Evolutionary conservation across 2,113 vertebrate species (phyloP), one percentile per base, ranked within the genome.

Genomic region (Vidua chalybeata): DNA sequence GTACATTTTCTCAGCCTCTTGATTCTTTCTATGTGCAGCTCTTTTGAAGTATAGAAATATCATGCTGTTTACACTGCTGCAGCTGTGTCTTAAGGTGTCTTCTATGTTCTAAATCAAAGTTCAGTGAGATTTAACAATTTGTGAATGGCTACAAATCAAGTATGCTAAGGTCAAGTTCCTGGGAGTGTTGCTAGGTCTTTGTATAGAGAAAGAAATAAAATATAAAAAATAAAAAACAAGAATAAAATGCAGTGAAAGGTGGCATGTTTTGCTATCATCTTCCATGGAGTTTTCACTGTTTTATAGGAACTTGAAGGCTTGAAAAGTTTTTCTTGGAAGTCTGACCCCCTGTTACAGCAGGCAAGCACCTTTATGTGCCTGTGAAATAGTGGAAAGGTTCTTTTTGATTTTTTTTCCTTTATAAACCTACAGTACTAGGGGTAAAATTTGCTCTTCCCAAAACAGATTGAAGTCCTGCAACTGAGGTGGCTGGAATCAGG

Each of bases 31-130:
- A 5, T 10, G 24, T 61, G 46, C 45, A 72, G 26, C 54, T 75
- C 35, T 59, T 87, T 23, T 82, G 71, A 95, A 69, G 67, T 21
- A 37, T 15, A 88, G 13, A 80, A 75, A 90, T 27, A 10, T 26
- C 67, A 77, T 6, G 23, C 45, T 72, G 26, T 73, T 94, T 68
- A 72, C 2, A 3, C 33, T 54, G 21, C 21, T 92, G 30, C 52
- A 89, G 46, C 73, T 67, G 49, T 10, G 2, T 56, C 21, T 81
- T 56, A 37, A 71, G 46, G 75, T 58, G 33, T 8, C 55, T 79
- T 93, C 87, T 75, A 84, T n/a, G 16, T 84, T 87, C 45, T 41
- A 91, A 59, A 74, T 52, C 13, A 86, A 94, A 94, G 91, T 59
- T 68, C 30, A 21, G 22, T 48, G 49, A 71, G 56, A 72, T 4